Evolutionary conservation across 2,797 vertebrate species (phyloP).

Genomic region (Sitta carolinensis): DNA sequence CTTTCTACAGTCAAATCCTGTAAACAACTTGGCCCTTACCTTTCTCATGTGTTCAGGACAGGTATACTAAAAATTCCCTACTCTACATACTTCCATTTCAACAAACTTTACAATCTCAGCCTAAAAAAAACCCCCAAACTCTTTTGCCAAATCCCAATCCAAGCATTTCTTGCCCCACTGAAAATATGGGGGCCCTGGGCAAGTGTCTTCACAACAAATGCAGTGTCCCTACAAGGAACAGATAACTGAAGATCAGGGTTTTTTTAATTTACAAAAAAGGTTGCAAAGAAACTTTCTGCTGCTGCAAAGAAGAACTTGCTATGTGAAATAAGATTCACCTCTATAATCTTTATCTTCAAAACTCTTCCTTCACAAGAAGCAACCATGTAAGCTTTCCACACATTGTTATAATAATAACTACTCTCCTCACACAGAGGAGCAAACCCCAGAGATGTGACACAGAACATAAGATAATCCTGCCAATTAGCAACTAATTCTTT

Average conservation of each 20-base stretch:
- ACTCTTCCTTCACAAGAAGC: neutral
- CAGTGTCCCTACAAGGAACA: neutral
- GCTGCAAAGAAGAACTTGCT: neutral
- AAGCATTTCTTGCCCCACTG: neutral
- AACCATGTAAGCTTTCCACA: neutral
- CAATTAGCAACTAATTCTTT: neutral
- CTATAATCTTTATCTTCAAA: neutral
- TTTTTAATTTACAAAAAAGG: neutral
- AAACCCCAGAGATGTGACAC: neutral
- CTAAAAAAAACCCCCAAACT: neutral
- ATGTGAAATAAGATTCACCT: neutral
- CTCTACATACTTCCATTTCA: neutral
- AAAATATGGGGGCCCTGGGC: neutral
- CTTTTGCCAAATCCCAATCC: neutral
- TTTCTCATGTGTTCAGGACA: neutral
- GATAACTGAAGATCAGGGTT: accelerated
- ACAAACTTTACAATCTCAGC: neutral
- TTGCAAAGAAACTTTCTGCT: neutral
- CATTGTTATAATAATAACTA: neutral
- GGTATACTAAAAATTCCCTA: neutral
- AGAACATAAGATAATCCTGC: neutral
- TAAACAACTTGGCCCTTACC: neutral
- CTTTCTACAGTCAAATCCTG: neutral
- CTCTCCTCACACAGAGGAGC: neutral
- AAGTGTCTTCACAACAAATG: neutral